Percentiles rank a stretch among this genome's conserved stretches.
Evolutionary conservation across 2,797 vertebrate species (phyloP).

Genomic region (Cyclura pinguis): DNA sequence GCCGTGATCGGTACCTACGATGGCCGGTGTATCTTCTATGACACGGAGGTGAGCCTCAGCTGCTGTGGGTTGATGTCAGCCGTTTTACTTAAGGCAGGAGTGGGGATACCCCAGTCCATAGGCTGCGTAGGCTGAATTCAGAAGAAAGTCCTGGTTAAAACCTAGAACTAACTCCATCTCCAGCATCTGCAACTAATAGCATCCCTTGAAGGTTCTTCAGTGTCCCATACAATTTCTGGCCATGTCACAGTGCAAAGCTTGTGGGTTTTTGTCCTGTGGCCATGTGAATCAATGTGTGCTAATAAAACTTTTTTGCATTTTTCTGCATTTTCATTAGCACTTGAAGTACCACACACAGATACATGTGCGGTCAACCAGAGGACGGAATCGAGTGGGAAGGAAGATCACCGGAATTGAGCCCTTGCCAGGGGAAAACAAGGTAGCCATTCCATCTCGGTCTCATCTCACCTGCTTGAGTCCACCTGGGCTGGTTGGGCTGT

Average conservation of each 20-base stretch:
- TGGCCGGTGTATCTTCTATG: slow-evolving; percentile 98
- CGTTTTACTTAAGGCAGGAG: neutral
- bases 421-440: slow-evolving; percentile 98
- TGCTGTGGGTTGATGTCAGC: neutral
- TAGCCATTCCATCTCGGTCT: slow-evolving; percentile 59
- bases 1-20: slow-evolving; percentile 98
- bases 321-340: slow-evolving; percentile 84
- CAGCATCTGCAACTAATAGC: neutral
- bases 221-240: neutral
- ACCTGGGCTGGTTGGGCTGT: neutral
- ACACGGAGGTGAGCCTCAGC: slow-evolving; percentile 89
- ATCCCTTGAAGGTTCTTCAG: neutral
- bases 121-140: no score
- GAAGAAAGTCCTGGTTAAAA: neutral
- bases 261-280: neutral
- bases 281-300: neutral
- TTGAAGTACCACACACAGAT: slow-evolving; percentile 99
- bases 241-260: neutral
- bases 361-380: slow-evolving; percentile 96
- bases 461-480: no score
- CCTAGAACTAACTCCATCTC: neutral
- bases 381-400: slow-evolving; percentile 97
- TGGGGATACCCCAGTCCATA: no score
- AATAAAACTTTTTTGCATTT: neutral
- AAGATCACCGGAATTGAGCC: slow-evolving; percentile 99